A percentile compares a stretch with the other conserved stretches of the same genome.
Evolutionary conservation across 2,888 invertebrate genomes (phyloP).

Genomic region (Orthosia gothica): DNA sequence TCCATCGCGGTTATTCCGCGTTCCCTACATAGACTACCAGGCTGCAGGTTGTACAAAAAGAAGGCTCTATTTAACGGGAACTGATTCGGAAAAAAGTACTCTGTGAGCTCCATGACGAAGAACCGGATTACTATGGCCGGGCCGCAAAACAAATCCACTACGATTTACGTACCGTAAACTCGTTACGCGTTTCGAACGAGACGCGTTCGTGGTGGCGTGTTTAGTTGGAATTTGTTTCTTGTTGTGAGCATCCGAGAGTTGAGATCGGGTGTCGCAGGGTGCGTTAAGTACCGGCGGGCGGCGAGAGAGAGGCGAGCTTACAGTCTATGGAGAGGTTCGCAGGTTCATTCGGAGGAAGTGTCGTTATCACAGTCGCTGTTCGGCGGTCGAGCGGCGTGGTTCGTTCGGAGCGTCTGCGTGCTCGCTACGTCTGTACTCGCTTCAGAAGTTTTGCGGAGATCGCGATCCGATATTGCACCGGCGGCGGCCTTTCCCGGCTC

Average conservation of each 20-base stretch:
- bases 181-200: constrained; percentile 87
- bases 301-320: constrained; percentile 87
- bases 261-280: constrained; percentile 72
- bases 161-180: constrained; percentile 91
- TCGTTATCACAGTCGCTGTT: constrained; percentile 91
- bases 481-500: constrained; percentile 77
- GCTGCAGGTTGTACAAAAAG: constrained; percentile 84
- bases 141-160: constrained; percentile 89
- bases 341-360: constrained; percentile 88
- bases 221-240: constrained; percentile 81
- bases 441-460: constrained; percentile 88
- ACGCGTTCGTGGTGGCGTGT: constrained; percentile 76
- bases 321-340: constrained; percentile 85
- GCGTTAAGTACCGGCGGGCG: constrained; percentile 78
- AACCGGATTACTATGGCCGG: constrained; percentile 86
- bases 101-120: constrained; percentile 83
- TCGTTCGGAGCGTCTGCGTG: constrained; percentile 74
- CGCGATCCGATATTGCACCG: constrained; percentile 80
- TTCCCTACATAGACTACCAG: constrained; percentile 85
- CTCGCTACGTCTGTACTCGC: constrained; percentile 72
- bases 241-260: constrained; percentile 76
- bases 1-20: constrained; percentile 88
- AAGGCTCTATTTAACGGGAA: constrained; percentile 87
- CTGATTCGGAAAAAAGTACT: constrained; percentile 86
- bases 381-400: constrained; percentile 87